These are phyloP conservation scores for Murina feae DNA, from an alignment of 2,113 vertebrate genomes.

Conservation along the genomic window DNA sequence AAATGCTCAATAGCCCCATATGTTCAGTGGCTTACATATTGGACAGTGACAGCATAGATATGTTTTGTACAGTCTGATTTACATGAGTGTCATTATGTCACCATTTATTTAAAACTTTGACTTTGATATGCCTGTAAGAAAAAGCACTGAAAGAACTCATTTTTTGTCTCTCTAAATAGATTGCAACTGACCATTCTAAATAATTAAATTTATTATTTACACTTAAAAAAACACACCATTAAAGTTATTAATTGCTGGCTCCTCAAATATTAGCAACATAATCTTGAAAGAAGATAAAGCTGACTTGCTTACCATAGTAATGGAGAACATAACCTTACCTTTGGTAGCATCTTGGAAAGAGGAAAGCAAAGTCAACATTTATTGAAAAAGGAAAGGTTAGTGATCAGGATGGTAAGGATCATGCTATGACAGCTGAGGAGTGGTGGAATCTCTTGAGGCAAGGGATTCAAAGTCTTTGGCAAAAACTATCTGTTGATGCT, in stretches of 20 bases:
- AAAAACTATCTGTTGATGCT: not conserved
- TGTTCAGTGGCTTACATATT: not conserved
- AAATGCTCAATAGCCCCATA: not conserved
- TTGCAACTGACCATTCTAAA: not conserved
- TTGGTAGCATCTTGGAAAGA: not conserved
- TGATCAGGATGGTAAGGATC: not conserved
- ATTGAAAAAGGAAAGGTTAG: not conserved
- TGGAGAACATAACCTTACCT: not conserved
- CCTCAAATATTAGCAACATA: not conserved
- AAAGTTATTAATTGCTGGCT: not conserved
- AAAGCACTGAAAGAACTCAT: not conserved
- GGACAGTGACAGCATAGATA: not conserved
- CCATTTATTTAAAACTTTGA: not conserved
- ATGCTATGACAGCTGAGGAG: not conserved
- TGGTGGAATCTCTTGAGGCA: not conserved
- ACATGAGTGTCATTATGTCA: not conserved
- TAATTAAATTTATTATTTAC: not conserved
- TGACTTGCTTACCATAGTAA: not conserved
- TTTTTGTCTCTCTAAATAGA: not conserved
- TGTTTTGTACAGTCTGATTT: not conserved
- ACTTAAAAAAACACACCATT: not conserved
- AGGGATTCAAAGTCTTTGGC: not conserved
- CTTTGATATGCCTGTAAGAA: not conserved
- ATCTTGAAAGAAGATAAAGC: not conserved
- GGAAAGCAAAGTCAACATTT: not conserved